Conservation (phyloP, 2,113 vertebrate genomes). For the Urocynchramus pylzowi region DNA sequence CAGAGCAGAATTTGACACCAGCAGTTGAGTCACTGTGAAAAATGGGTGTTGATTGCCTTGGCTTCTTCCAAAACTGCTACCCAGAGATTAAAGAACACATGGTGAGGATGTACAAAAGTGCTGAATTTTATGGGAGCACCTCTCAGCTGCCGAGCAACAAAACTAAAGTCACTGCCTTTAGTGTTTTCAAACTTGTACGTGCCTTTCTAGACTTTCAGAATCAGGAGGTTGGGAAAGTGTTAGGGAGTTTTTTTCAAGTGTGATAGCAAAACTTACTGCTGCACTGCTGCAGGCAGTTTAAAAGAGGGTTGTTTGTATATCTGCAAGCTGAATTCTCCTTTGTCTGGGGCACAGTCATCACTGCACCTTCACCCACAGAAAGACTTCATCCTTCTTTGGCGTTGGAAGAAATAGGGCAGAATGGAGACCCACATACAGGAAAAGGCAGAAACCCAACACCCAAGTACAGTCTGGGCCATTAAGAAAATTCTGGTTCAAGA, state of each 20-base stretch:
- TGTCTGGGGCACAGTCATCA: background rate
- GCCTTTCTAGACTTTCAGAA: background rate
- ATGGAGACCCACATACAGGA: background rate
- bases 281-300: background rate
- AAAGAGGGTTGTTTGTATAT: background rate
- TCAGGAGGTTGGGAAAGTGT: background rate
- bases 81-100: background rate
- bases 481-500: background rate
- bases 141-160: background rate
- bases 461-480: background rate
- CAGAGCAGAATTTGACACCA: background rate
- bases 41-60: slow-evolving; percentile 43
- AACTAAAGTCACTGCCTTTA: background rate
- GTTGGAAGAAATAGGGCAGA: background rate
- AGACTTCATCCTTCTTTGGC: background rate
- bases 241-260: accelerated
- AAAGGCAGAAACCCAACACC: background rate
- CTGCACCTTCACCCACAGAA: background rate
- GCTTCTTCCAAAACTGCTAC: background rate
- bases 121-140: background rate
- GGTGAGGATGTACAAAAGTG: background rate
- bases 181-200: background rate
- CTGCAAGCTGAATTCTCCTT: background rate
- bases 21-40: slow-evolving; percentile 1
- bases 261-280: background rate